Evolutionary conservation across 2,797 vertebrate species (phyloP).

Genomic region (Sebastes hubbsi): DNA sequence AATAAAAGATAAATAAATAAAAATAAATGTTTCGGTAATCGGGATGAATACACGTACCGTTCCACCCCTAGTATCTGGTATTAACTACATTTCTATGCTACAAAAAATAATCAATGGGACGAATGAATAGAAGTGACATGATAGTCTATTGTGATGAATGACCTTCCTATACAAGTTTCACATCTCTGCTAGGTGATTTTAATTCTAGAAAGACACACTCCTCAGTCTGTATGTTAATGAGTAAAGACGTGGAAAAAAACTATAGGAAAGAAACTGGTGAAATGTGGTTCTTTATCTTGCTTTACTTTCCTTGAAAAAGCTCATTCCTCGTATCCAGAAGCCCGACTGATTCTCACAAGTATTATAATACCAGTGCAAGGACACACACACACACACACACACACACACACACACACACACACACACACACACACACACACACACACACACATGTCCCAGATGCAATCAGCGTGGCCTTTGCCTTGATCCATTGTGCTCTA

Average conservation of each 20-base stretch:
- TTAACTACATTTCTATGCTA: background rate
- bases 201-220: background rate
- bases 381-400: background rate
- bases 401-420: too few species aligned
- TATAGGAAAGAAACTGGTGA: background rate
- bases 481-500: constrained; percentile 64
- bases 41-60: background rate
- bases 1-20: too few species aligned
- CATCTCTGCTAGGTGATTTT: background rate
- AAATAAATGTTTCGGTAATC: background rate
- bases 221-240: background rate
- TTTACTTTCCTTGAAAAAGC: background rate
- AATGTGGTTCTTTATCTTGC: background rate
- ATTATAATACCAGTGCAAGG: background rate
- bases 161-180: background rate
- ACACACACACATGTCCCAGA: constrained; percentile 9
- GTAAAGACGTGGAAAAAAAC: background rate
- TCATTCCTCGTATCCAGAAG: background rate
- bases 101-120: background rate
- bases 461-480: constrained; percentile 67
- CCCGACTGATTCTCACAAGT: background rate
- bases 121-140: background rate
- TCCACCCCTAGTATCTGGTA: too few species aligned
- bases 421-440: too few species aligned
- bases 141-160: background rate